Conservation (phyloP, 2,888 invertebrate species). For the Aphidoletes aphidimyza region DNA sequence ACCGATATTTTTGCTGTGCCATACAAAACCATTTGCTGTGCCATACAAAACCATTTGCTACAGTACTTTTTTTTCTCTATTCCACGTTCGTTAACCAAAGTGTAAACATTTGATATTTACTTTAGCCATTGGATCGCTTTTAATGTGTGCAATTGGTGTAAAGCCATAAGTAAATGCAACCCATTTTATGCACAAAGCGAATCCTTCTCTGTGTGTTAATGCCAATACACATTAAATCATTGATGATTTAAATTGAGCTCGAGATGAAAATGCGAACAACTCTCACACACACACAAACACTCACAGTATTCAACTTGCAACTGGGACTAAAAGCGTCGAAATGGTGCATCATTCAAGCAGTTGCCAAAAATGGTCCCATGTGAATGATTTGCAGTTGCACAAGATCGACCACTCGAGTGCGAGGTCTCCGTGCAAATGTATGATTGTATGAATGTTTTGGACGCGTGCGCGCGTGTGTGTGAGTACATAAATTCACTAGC, state of each 20-base stretch:
- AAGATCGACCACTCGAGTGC: not conserved
- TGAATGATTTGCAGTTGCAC: not conserved
- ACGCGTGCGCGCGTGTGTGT: no score
- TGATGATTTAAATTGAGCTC: no score
- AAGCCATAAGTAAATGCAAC: not conserved
- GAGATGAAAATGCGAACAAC: no score
- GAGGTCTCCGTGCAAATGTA: not conserved
- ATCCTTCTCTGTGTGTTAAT: no score
- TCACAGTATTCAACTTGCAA: no score
- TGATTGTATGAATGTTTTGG: not conserved
- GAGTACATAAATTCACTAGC: not conserved
- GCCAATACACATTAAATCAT: not conserved
- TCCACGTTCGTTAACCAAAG: not conserved
- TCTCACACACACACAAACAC: no score
- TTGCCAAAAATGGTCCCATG: not conserved
- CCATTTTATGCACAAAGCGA: not conserved
- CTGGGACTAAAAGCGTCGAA: not conserved
- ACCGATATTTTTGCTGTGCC: not conserved
- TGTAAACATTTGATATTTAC: not conserved
- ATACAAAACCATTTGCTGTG: no score
- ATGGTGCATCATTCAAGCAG: slow-evolving; percentile 9
- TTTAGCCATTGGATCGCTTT: slow-evolving; percentile 6
- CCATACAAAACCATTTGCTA: no score
- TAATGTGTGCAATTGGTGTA: not conserved
- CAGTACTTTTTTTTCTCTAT: no score